Conservation (phyloP, 2,888 invertebrate species). For the Philonicus albiceps region DNA sequence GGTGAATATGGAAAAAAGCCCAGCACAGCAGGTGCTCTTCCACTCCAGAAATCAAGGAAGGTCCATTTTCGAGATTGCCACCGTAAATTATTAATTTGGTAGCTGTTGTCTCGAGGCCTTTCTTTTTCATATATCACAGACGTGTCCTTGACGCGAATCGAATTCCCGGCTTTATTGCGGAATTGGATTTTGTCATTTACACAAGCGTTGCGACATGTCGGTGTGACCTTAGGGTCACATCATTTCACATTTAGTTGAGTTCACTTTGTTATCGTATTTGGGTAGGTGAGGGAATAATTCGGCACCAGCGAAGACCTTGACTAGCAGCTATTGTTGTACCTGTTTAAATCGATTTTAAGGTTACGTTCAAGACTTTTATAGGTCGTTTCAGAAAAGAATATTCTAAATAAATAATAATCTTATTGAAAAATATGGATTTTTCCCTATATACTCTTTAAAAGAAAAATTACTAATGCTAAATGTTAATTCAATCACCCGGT, state of each 20-base stretch:
- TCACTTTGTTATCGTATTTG: not conserved
- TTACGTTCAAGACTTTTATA: not conserved
- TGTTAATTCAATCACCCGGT: no score
- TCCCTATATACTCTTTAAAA: no score
- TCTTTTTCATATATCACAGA: not conserved
- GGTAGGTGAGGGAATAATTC: not conserved
- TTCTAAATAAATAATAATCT: not conserved
- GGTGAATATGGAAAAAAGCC: not conserved
- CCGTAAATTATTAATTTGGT: not conserved
- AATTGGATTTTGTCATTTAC: not conserved
- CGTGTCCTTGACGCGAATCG: not conserved
- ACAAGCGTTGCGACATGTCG: not conserved
- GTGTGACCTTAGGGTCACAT: not conserved
- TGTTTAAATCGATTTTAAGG: not conserved
- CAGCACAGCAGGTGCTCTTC: not conserved
- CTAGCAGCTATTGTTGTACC: not conserved
- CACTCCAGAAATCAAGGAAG: not conserved
- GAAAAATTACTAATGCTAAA: no score
- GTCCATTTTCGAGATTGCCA: not conserved
- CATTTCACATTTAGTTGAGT: not conserved
- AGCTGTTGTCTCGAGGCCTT: not conserved
- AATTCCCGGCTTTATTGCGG: not conserved
- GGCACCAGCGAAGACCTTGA: not conserved
- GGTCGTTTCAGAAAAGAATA: not conserved
- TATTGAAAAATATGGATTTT: not conserved